Evolutionary conservation across 2,888 invertebrate species (phyloP), one percentile per base, ranked within the genome.

Genomic region (Drosophila neonasuta): DNA sequence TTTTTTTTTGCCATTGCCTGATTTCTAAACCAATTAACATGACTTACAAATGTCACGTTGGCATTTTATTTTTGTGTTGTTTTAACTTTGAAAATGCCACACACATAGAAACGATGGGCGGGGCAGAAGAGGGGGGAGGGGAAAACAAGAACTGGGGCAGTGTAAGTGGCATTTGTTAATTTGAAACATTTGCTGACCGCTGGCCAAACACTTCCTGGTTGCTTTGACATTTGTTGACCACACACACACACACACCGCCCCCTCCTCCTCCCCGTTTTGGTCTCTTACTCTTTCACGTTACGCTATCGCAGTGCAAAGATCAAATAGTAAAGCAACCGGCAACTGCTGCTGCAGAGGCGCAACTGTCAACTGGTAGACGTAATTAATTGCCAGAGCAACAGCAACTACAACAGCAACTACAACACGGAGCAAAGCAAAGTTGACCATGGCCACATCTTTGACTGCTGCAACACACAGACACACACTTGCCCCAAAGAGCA

Each of bases 291-390:
- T 13, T 30, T 58, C 59, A 71, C 67, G 74, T 68, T 75, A 55
- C 64, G 74, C 75, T 81, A 81, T 86, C 84, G 68, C 80, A 81
- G 86, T 84, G 86, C 84, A 84, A 80, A 84, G 86, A 86, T 84
- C 84, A 84, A 84, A 84, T 86, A 76, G 83, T 86, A 75, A 82
- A 80, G 75, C 81, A 67, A 65, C 76, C 44, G 46, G 57, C 34
- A 49, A 49, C 44, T 59, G 65, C 48, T 49, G 74, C 56, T 71
- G 74, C 68, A 73, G 73, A 70, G 72, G 61, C 76, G 62, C 73
- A 84, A 84, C 81, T 84, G 85, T 81, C 81, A 81, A 77, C 77
- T 71, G 62, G 46, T 68, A 61, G 77, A 76, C 86, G 79, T 83
- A 83, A 83, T 83, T 83, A 83, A 83, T 83, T 83, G 86, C 86